Base-by-base conservation (phyloP, 35 echinoderm and acorn worm genomes). In the Diadema setosum region DNA sequence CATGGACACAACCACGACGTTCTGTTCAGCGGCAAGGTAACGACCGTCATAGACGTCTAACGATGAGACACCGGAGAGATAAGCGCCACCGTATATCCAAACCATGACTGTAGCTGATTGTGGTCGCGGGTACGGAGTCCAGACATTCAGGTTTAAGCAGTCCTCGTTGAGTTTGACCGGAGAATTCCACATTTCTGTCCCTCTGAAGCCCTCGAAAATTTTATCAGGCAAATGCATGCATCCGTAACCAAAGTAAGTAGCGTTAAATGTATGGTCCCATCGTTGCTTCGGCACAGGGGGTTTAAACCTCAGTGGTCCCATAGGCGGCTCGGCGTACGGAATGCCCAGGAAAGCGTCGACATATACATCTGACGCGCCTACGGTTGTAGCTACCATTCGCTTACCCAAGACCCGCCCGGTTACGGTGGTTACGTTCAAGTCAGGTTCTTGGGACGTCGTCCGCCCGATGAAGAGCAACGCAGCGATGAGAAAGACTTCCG, bases 81-180 rank as follows among this genome's bases (percentile, higher is more conserved):
- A 98, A 5, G 80, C 81, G 17, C 96, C 96, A 31, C 96, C 92
- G 32, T 91, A 98, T 24, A 98, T 94, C 96, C 96, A 98, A 0
- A 98, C 89, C 89, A 98, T 85, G 12, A 98, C 96, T 23, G 96
- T 41, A 21, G 81, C 89, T 20, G 82, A 75, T 16, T 81, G 40
- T 9, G 40, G 83, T 31, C 67, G 57, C 82, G 58, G 92, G 56
- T 85, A 44, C 16, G 95, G 91, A 17, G 89, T 81, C 95, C 95
- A 98, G 8, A 98, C 86, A 63, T 92, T 98, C 5, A 94, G 37
- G 45, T 83, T 83, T 41, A 98, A 64, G 42, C 96, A 94, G 46
- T 97, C 92, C 60, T 94, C 92, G 45, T 65, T 80, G 39, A 92
- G 82, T 63, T 70, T 69, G 3, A 85, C 86, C 17, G 91, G 87